These are phyloP conservation scores for Mythimna loreyi DNA, from an alignment of 2,888 invertebrate genomes.

Conservation along the genomic window DNA sequence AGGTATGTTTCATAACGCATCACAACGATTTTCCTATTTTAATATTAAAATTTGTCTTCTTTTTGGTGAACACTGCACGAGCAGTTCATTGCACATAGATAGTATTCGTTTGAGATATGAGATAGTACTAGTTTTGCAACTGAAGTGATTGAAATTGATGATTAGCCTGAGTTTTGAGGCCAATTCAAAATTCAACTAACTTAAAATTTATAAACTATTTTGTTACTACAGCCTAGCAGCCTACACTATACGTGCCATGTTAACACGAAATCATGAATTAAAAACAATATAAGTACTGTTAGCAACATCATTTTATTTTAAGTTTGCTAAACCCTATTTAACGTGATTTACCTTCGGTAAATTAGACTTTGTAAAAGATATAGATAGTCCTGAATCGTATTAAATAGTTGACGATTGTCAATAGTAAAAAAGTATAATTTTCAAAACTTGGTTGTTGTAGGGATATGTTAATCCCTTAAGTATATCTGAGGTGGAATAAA, in stretches of 20 bases:
- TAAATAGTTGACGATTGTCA: not conserved
- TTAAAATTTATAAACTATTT: not conserved
- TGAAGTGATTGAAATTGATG: not conserved
- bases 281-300: not conserved
- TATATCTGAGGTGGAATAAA: slow-evolving; percentile 4
- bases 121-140: not conserved
- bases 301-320: too few species aligned
- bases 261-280: not conserved
- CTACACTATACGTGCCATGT: not conserved
- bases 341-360: not conserved
- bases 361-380: not conserved
- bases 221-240: not conserved
- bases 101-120: not conserved
- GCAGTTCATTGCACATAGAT: not conserved
- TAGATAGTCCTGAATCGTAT: not conserved
- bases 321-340: not conserved
- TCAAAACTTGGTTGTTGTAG: too few species aligned
- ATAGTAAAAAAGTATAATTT: not conserved
- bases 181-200: not conserved
- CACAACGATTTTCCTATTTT: not conserved
- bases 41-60: not conserved
- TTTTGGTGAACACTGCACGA: not conserved
- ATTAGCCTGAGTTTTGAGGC: not conserved
- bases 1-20: too few species aligned
- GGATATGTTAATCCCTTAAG: too few species aligned